These are phyloP conservation scores for Nudaria mundana DNA, from an alignment of 2,888 invertebrate species.

Conservation along the genomic window DNA sequence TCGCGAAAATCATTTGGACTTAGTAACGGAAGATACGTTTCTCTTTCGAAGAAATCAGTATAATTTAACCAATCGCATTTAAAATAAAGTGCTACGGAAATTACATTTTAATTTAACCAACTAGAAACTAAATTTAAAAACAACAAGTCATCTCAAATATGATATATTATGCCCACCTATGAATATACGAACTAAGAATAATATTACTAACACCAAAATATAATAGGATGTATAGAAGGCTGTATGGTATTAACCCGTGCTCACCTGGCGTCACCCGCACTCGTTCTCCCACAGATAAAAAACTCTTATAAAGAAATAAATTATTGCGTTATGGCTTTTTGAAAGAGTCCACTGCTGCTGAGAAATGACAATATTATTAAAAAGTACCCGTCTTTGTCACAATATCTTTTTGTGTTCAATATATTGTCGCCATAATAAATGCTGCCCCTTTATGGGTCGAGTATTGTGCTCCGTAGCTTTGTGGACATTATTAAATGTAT, in stretches of 20 bases:
- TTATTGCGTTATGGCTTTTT: constrained; percentile 80
- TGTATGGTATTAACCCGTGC: constrained; percentile 67
- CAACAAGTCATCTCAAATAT: constrained; percentile 10
- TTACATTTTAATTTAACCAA: no score
- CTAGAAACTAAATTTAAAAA: background rate
- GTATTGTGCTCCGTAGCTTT: constrained; percentile 74
- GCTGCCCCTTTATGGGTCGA: constrained; percentile 76
- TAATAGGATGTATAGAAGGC: constrained; percentile 41
- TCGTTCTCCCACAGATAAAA: constrained; percentile 72
- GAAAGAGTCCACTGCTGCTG: constrained; percentile 81
- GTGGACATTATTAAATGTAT: constrained; percentile 81
- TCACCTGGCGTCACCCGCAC: constrained; percentile 64
- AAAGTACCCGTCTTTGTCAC: constrained; percentile 80
- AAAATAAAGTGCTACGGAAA: no score
- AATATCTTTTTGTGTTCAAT: constrained; percentile 80
- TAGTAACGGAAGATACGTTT: background rate
- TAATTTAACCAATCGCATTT: background rate
- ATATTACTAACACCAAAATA: constrained; percentile 24
- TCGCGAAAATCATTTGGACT: background rate
- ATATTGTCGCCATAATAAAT: constrained; percentile 81
- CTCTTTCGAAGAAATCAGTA: constrained; percentile 1
- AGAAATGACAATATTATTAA: constrained; percentile 82
- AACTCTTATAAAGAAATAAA: constrained; percentile 80
- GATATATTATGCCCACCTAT: constrained; percentile 28
- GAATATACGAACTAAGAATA: constrained; percentile 8